phyloP scores from a whole-genome alignment of 2,797 vertebrate species.

The Sorex maritimensis region DNA sequence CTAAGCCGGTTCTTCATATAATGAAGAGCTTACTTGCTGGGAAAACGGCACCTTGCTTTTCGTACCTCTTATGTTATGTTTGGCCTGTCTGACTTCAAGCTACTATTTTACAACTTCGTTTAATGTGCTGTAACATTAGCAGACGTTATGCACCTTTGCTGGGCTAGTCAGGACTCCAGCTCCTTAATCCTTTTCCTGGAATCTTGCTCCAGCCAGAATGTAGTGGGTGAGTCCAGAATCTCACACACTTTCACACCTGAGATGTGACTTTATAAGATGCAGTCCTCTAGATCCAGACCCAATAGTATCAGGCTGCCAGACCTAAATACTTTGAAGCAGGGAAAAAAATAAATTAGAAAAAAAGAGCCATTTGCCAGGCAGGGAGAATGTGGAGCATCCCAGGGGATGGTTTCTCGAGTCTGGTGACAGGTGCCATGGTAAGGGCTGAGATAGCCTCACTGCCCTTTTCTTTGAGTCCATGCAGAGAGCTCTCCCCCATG shows the following conservation, averaged over 20 bases:
- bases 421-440: slow-evolving; percentile 63
- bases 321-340: slow-evolving; percentile 71
- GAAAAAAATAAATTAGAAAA: not conserved
- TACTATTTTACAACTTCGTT: slow-evolving; percentile 78
- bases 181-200: slow-evolving; percentile 81
- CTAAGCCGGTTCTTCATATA: slow-evolving; percentile 49
- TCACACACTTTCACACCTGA: slow-evolving; percentile 71
- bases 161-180: slow-evolving; percentile 49
- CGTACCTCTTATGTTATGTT: slow-evolving; percentile 77
- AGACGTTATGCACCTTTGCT: slow-evolving; percentile 75
- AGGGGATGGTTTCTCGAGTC: slow-evolving; percentile 65
- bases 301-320: not conserved
- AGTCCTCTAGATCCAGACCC: slow-evolving; percentile 18
- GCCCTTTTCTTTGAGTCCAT: not conserved
- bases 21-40: slow-evolving; percentile 78
- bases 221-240: slow-evolving; percentile 42
- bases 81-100: slow-evolving; percentile 74
- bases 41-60: slow-evolving; percentile 78
- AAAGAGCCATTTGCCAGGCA: slow-evolving; percentile 73
- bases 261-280: not conserved
- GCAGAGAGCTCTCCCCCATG: not conserved
- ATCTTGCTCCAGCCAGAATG: not conserved
- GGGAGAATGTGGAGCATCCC: not conserved
- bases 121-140: slow-evolving; percentile 80
- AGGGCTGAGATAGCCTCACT: slow-evolving; percentile 29